Conservation (phyloP, 2,113 vertebrate species). For the Heterochromis multidens region DNA sequence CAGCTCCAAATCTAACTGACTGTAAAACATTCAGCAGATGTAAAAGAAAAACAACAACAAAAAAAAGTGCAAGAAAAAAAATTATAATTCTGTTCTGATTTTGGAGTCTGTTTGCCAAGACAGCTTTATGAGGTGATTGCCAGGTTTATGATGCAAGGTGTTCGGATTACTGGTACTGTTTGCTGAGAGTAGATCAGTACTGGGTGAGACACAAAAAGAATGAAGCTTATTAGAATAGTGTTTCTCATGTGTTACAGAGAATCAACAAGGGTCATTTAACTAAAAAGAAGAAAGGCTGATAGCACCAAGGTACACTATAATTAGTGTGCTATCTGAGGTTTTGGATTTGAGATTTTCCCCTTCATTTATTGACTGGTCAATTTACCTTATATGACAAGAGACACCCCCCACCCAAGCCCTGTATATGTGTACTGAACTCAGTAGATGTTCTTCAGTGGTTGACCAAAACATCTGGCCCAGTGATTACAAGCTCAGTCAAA, state of each 20-base stretch:
- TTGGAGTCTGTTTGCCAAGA: background rate
- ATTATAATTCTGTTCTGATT: background rate
- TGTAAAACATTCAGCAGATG: conserved; percentile 1
- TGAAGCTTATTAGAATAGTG: background rate
- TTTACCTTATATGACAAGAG: background rate
- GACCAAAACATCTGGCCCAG: too few relatives aligned
- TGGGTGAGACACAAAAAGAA: background rate
- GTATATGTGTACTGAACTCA: background rate
- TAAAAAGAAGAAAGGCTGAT: background rate
- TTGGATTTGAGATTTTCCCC: background rate
- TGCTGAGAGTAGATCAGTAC: conserved; percentile 6
- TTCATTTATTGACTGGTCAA: background rate
- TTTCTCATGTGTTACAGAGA: background rate
- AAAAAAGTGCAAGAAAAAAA: background rate
- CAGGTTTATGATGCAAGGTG: conserved; percentile 44
- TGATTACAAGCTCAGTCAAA: too few relatives aligned
- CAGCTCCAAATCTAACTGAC: conserved; percentile 5
- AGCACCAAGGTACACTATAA: background rate
- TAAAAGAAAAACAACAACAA: background rate
- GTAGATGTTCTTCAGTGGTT: too few relatives aligned
- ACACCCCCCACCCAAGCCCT: background rate
- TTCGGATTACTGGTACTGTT: conserved; percentile 36
- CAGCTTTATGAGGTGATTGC: conserved; percentile 14
- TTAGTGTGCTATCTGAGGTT: background rate
- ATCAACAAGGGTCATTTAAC: background rate